A percentile compares a stretch with the other conserved stretches of the same genome.
Conservation (phyloP, 2,113 vertebrate species). For the Aegithalos caudatus region DNA sequence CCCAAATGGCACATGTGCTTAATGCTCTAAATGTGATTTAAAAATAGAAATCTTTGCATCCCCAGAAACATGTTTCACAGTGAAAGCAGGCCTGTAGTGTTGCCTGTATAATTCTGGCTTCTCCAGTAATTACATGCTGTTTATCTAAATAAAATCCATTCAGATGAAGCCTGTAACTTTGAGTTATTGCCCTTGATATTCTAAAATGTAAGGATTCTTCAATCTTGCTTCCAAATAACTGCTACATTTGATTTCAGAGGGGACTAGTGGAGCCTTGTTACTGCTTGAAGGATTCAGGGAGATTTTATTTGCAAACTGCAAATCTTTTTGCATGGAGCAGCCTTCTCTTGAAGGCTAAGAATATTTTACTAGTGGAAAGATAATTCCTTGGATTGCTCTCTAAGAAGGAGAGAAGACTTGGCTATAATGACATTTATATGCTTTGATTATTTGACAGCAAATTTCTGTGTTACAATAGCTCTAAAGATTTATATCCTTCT, state of each 20-base stretch:
- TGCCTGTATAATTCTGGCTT: not conserved
- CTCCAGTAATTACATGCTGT: not conserved
- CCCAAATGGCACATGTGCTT: not conserved
- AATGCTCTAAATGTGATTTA: not conserved
- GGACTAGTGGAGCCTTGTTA: not conserved
- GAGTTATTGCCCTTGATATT: not conserved
- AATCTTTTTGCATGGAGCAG: not conserved
- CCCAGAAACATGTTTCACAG: not conserved
- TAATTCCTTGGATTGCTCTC: not conserved
- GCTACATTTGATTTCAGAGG: not conserved
- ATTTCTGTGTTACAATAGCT: not conserved
- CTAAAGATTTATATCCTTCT: not conserved
- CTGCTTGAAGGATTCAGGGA: not conserved
- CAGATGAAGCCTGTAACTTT: not conserved
- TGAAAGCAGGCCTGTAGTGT: not conserved
- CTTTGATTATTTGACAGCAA: not conserved
- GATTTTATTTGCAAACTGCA: constrained; percentile 17
- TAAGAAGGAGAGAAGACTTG: not conserved
- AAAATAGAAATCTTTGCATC: constrained; percentile 12
- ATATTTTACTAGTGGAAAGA: not conserved
- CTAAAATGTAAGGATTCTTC: not conserved
- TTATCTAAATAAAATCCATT: constrained; percentile 20
- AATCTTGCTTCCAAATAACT: not conserved
- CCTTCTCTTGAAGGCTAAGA: not conserved
- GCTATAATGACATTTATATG: not conserved